These are phyloP conservation scores for Cylas formicarius DNA, from an alignment of 1,140 invertebrate genomes.

Conservation along the genomic window DNA sequence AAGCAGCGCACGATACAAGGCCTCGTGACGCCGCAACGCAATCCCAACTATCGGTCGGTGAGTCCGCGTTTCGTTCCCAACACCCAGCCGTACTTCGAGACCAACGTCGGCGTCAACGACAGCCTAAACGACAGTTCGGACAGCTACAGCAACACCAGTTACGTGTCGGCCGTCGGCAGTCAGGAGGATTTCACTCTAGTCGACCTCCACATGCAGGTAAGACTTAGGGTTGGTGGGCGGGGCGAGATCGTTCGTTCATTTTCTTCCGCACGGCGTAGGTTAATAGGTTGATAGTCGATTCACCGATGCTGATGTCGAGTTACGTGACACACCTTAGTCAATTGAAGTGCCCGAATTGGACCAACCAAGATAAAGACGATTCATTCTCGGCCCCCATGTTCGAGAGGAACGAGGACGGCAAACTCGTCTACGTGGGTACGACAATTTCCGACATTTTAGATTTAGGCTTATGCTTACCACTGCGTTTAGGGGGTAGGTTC, in stretches of 20 bases:
- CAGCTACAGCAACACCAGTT: slow-evolving; percentile 77
- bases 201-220: slow-evolving; percentile 91
- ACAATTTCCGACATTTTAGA: slow-evolving; percentile 25
- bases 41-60: slow-evolving; percentile 26
- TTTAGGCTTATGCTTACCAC: no score
- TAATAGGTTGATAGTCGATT: slow-evolving; percentile 88
- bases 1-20: slow-evolving; percentile 31
- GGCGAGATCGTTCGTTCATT: no score
- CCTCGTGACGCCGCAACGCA: slow-evolving; percentile 36
- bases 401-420: slow-evolving; percentile 64
- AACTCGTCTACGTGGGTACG: slow-evolving; percentile 66
- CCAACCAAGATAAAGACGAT: slow-evolving; percentile 57
- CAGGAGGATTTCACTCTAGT: slow-evolving; percentile 88
- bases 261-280: slow-evolving; percentile 70
- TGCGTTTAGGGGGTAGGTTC: slow-evolving; percentile 47
- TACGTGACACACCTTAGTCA: slow-evolving; percentile 90
- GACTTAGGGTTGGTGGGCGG: no score
- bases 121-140: slow-evolving; percentile 51
- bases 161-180: slow-evolving; percentile 87
- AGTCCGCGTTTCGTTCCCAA: slow-evolving; percentile 25
- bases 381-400: slow-evolving; percentile 69
- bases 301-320: slow-evolving; percentile 88
- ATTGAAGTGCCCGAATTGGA: slow-evolving; percentile 69
- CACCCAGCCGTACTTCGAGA: neutral
- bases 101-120: slow-evolving; percentile 27